These are phyloP conservation scores for Heliconius hermathena DNA, from an alignment of 1,140 invertebrate species.

Conservation along the genomic window DNA sequence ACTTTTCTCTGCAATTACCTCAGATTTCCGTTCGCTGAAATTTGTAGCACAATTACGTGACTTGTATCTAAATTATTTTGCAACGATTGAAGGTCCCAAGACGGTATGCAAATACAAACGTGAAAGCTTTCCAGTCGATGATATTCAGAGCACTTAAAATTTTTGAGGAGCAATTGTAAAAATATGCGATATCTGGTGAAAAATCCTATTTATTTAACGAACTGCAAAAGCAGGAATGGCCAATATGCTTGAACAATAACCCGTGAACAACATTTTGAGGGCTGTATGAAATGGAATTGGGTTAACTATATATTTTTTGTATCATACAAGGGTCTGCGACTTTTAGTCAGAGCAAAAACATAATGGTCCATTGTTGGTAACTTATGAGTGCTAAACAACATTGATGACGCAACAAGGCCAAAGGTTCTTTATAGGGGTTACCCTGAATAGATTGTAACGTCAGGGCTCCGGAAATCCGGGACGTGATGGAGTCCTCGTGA, in stretches of 20 bases:
- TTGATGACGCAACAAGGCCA: slow-evolving; percentile 42
- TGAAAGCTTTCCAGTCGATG: slow-evolving; percentile 19
- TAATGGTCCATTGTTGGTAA: slow-evolving; percentile 64
- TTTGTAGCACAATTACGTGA: slow-evolving; percentile 33
- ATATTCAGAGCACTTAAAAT: slow-evolving; percentile 32
- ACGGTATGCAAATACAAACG: slow-evolving; percentile 16
- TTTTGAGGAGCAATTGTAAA: slow-evolving; percentile 39
- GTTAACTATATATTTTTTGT: slow-evolving; percentile 62
- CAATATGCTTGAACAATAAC: slow-evolving; percentile 47
- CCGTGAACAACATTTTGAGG: slow-evolving; percentile 43
- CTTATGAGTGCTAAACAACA: slow-evolving; percentile 55
- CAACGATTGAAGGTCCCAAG: slow-evolving; percentile 19
- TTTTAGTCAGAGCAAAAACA: slow-evolving; percentile 17
- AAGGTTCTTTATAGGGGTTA: slow-evolving; percentile 45
- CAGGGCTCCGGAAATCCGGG: slow-evolving; percentile 51
- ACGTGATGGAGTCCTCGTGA: slow-evolving; percentile 47
- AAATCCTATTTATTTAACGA: slow-evolving; percentile 47
- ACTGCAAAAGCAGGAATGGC: slow-evolving; percentile 43
- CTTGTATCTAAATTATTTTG: slow-evolving; percentile 31
- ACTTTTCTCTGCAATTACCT: slow-evolving; percentile 24
- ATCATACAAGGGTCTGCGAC: slow-evolving; percentile 15
- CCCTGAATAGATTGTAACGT: slow-evolving; percentile 48
- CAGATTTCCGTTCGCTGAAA: slow-evolving; percentile 13
- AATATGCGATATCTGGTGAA: slow-evolving; percentile 40
- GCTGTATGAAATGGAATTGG: slow-evolving; percentile 56